Percentiles rank a stretch among this genome's conserved stretches.
Conservation (phyloP, 1,140 invertebrate species). For the Centruroides vittatus region DNA sequence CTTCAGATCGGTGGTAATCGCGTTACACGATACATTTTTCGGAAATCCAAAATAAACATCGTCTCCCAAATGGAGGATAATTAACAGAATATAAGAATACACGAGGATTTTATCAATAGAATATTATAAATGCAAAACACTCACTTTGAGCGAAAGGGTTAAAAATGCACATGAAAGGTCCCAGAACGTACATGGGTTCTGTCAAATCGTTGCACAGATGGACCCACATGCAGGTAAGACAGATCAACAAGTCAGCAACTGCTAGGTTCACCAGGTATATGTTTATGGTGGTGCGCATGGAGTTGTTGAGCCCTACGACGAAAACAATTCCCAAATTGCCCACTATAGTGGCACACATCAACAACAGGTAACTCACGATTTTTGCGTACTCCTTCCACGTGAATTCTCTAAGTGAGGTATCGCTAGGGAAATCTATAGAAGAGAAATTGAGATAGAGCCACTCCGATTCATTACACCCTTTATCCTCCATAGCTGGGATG, state of each 20-base stretch:
- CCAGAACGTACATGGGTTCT: slow-evolving; percentile 5
- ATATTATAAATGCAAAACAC: neutral
- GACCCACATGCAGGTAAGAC: slow-evolving; percentile 10
- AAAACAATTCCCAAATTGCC: slow-evolving; percentile 38
- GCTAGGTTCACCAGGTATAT: slow-evolving; percentile 13
- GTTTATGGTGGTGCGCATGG: slow-evolving; percentile 22
- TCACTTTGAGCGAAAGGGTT: slow-evolving; percentile 15
- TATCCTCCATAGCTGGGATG: too few relatives aligned
- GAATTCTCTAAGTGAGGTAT: neutral
- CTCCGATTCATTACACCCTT: too few relatives aligned
- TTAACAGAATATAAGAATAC: too few relatives aligned
- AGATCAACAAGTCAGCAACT: slow-evolving; percentile 11
- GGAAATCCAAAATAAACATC: too few relatives aligned
- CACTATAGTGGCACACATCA: slow-evolving; percentile 25
- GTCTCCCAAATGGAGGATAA: too few relatives aligned
- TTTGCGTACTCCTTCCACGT: slow-evolving; percentile 26
- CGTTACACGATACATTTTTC: too few relatives aligned
- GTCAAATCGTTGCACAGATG: slow-evolving; percentile 8
- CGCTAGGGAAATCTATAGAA: too few relatives aligned
- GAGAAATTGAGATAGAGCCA: too few relatives aligned
- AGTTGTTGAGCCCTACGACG: slow-evolving; percentile 33
- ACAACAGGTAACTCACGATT: slow-evolving; percentile 22
- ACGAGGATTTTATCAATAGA: too few relatives aligned
- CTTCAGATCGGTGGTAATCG: too few relatives aligned
- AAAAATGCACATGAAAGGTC: slow-evolving; percentile 14